Conservation (phyloP, 2,113 vertebrate species). For the Holacanthus passer region DNA sequence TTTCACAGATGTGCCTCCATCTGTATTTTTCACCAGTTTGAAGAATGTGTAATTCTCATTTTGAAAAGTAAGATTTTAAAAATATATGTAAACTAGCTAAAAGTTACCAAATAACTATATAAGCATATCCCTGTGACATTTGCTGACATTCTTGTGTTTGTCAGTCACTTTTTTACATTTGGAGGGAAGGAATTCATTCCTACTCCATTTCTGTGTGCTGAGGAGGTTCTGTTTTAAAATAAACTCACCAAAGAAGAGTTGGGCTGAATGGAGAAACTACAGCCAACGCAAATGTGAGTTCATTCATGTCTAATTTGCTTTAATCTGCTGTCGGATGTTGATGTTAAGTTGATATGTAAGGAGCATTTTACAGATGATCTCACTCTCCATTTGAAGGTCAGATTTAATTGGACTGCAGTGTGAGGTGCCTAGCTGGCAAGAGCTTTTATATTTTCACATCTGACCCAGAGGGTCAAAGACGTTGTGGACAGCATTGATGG, state of each 20-base stretch:
- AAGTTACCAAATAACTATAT: neutral
- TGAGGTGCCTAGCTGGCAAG: neutral
- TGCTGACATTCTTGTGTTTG: conserved; percentile 1
- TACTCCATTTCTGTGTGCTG: neutral
- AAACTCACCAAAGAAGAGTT: neutral
- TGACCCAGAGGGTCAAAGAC: no score
- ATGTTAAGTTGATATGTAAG: conserved; percentile 12
- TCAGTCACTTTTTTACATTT: neutral
- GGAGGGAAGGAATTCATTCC: neutral
- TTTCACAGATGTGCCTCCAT: neutral
- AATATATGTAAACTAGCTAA: neutral
- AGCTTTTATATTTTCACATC: neutral
- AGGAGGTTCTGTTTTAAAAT: neutral
- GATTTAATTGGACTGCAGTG: conserved; percentile 12
- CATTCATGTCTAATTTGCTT: neutral
- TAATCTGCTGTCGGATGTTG: neutral
- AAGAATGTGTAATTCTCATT: neutral
- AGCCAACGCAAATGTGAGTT: neutral
- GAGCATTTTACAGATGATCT: conserved; percentile 1
- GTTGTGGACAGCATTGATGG: neutral
- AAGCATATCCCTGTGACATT: neutral
- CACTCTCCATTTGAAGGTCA: conserved; percentile 28
- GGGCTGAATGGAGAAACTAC: neutral
- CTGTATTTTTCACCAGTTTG: neutral
- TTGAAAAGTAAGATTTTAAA: neutral